Evolutionary conservation across 2,797 vertebrate species (phyloP), one percentile per base, ranked within the genome.

Genomic region (Leptodactylus fallax): DNA sequence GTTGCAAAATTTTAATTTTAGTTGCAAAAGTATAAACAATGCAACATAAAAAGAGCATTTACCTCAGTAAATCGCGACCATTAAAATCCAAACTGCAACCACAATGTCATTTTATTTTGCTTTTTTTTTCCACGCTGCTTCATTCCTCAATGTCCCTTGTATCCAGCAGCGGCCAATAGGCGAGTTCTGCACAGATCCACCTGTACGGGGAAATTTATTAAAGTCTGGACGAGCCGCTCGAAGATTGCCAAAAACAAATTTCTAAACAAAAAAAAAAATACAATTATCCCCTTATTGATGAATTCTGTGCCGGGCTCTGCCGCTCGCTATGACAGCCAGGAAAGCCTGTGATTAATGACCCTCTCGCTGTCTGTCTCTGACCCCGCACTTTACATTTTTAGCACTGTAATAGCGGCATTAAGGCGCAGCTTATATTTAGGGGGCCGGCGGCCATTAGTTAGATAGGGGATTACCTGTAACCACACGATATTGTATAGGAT

Each of bases 281-380:
- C 82, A 80, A 88, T 88, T 88, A 85, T 79, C 79, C 23, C 61
- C n/a, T 58, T 88, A 88, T 88, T 88, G 82, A 88, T 88, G 72
- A 85, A 85, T 88, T 88, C 60, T 69, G 77, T 45, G 76, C 23
- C n/a, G 87, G 72, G 79, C 74, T 88, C 6, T 60, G 55, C 55
- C 12, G 72, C 63, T 69, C 45, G 7, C 25, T 80, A 74, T 88
- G 82, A 85, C 82, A 88, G 55, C 72, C 61, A 58, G 13, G 55
- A 84, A 45, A 61, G 58, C 11, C 36, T 10, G 51, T 88, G 87
- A 88, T 88, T 55, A 85, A 88, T 88, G 77, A 72, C n/a, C 77
- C 87, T 74, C 65, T 65, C 60, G 61, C 21, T 47, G 78, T 47
- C 74, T 80, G 78, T 47, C 74, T 80, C 7, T 81, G 78, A 85